A percentile compares a stretch with the other conserved stretches of the same genome.
These are phyloP conservation scores for Drosophila ogumai DNA, from an alignment of 1,140 invertebrate genomes.

Conservation along the genomic window DNA sequence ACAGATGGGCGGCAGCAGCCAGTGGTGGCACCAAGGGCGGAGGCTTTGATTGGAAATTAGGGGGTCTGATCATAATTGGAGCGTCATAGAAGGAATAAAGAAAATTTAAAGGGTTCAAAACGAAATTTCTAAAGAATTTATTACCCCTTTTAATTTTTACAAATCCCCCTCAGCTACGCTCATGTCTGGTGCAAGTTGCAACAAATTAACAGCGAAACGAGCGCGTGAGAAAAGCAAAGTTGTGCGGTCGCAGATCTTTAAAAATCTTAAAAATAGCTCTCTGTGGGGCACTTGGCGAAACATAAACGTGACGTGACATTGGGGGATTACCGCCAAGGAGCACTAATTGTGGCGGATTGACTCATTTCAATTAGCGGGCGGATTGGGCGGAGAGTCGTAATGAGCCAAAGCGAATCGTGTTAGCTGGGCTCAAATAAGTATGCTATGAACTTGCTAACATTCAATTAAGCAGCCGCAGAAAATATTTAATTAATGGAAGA, in stretches of 20 bases:
- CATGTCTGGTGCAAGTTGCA: constrained; percentile 55
- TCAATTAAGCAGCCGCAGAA: neutral
- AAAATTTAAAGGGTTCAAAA: neutral
- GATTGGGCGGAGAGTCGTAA: constrained; percentile 10
- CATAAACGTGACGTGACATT: constrained; percentile 49
- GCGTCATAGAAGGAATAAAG: neutral
- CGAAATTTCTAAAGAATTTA: neutral
- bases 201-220: constrained; percentile 70
- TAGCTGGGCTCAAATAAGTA: constrained; percentile 42
- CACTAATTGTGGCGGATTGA: constrained; percentile 27
- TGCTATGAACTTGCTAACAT: constrained; percentile 27
- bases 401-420: neutral
- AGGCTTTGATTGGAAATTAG: neutral
- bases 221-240: constrained; percentile 76
- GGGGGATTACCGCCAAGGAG: constrained; percentile 39
- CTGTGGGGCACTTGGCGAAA: constrained; percentile 12
- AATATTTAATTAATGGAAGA: neutral
- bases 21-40: neutral
- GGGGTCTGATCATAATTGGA: neutral
- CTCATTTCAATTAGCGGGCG: constrained; percentile 18
- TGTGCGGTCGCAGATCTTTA: constrained; percentile 47
- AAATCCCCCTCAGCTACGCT: neutral
- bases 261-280: constrained; percentile 48
- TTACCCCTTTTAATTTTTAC: neutral
- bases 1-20: constrained; percentile 18